These are phyloP conservation scores for Orthonyx spaldingii DNA, from an alignment of 2,113 vertebrate species.

Conservation along the genomic window DNA sequence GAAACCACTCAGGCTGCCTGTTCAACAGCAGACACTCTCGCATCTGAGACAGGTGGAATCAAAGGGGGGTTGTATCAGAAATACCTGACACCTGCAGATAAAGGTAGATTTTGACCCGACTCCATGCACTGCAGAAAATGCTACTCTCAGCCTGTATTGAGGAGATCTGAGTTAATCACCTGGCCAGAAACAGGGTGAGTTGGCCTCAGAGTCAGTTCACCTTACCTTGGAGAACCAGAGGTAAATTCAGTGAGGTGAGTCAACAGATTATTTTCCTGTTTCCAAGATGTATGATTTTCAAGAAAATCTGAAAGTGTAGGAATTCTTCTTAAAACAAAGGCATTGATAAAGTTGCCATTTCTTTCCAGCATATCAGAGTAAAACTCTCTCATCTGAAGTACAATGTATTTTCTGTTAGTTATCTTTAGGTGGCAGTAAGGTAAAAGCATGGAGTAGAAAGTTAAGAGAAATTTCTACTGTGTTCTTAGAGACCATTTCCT, in stretches of 20 bases:
- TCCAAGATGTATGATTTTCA: neutral
- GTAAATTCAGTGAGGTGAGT: neutral
- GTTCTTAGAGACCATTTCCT: neutral
- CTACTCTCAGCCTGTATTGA: neutral
- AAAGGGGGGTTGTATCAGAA: neutral
- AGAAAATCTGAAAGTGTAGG: neutral
- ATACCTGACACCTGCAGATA: neutral
- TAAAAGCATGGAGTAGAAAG: slow-evolving; percentile 14
- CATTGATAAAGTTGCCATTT: neutral
- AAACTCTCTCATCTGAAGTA: neutral
- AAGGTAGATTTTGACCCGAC: neutral
- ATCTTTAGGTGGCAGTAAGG: slow-evolving; percentile 59
- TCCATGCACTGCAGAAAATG: neutral
- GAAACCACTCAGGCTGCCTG: neutral
- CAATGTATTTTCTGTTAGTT: slow-evolving; percentile 23
- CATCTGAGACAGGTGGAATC: neutral
- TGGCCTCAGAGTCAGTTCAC: rapidly evolving
- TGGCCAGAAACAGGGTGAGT: neutral
- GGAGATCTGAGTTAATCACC: neutral
- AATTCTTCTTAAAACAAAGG: neutral
- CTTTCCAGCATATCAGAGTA: neutral
- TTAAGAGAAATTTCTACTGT: neutral
- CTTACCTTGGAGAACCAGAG: neutral
- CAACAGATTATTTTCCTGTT: neutral
- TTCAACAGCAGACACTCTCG: neutral